phyloP scores from a whole-genome alignment of 2,888 invertebrate genomes.

The Creontiades dilutus region DNA sequence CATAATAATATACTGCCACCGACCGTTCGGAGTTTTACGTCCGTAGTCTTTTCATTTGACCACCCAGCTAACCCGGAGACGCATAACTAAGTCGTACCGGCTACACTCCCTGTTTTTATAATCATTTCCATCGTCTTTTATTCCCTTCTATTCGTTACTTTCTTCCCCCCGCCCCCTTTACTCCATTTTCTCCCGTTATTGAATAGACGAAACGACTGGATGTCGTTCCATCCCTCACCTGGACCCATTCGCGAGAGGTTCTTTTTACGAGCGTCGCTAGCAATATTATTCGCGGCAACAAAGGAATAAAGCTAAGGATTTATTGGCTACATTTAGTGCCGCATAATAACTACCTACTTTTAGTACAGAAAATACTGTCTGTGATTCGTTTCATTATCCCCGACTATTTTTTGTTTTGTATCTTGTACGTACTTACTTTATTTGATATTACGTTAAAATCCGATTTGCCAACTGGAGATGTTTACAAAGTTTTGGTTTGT shows the following conservation, averaged over 20 bases:
- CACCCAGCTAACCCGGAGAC: not conserved
- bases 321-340: too few relatives aligned
- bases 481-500: too few relatives aligned
- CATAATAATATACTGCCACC: not conserved
- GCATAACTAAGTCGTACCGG: not conserved
- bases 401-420: too few relatives aligned
- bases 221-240: not conserved
- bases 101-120: not conserved
- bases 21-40: not conserved
- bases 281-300: not conserved
- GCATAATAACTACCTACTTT: too few relatives aligned
- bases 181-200: not conserved
- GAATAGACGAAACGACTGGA: not conserved
- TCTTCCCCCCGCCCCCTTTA: not conserved
- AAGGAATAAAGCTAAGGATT: too few relatives aligned
- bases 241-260: not conserved
- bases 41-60: conserved; percentile 12
- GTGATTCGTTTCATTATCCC: too few relatives aligned
- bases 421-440: too few relatives aligned
- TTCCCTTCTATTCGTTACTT: not conserved
- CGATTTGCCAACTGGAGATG: too few relatives aligned
- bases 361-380: too few relatives aligned
- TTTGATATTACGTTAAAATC: too few relatives aligned
- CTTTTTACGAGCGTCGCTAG: not conserved
- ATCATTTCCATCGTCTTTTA: not conserved